Percentiles rank a stretch among this genome's conserved stretches.
Conservation (phyloP, 2,797 vertebrate genomes). For the Danio choprae region DNA sequence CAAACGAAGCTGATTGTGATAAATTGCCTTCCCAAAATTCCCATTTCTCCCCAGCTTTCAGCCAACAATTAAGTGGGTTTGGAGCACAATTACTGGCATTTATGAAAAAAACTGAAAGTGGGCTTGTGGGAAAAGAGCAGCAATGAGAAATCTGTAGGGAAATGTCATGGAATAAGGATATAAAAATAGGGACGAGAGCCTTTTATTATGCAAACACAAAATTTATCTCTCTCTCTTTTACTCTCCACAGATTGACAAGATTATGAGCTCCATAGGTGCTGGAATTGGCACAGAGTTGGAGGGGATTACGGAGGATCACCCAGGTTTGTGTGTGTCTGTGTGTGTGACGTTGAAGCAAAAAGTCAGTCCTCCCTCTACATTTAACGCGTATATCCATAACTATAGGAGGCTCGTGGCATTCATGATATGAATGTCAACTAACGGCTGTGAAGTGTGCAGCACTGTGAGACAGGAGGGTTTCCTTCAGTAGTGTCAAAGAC, state of each 20-base stretch:
- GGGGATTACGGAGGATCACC: constrained; percentile 78
- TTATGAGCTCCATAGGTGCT: constrained; percentile 96
- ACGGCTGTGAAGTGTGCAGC: constrained; percentile 33
- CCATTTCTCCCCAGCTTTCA: constrained; percentile 57
- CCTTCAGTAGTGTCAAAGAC: constrained; percentile 48
- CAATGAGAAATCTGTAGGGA: constrained; percentile 28
- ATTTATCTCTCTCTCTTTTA: constrained; percentile 50
- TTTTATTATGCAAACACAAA: constrained; percentile 42
- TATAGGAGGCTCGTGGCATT: background rate
- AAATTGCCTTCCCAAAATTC: constrained; percentile 67
- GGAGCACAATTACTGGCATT: constrained; percentile 64
- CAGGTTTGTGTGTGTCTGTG: constrained; percentile 79
- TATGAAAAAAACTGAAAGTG: constrained; percentile 39
- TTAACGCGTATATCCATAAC: constrained; percentile 11
- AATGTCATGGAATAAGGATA: constrained; percentile 14
- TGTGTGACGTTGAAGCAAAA: constrained; percentile 39
- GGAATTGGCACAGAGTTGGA: constrained; percentile 89
- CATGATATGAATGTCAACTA: constrained; percentile 6
- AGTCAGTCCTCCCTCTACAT: background rate
- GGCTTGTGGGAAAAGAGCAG: constrained; percentile 55
- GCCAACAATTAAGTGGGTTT: constrained; percentile 70
- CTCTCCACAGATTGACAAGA: constrained; percentile 92
- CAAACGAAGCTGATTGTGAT: constrained; percentile 66
- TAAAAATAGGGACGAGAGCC: constrained; percentile 16
- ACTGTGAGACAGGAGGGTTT: constrained; percentile 38